Conservation (phyloP, 1,140 invertebrate genomes). For the Bombus pascuorum region DNA sequence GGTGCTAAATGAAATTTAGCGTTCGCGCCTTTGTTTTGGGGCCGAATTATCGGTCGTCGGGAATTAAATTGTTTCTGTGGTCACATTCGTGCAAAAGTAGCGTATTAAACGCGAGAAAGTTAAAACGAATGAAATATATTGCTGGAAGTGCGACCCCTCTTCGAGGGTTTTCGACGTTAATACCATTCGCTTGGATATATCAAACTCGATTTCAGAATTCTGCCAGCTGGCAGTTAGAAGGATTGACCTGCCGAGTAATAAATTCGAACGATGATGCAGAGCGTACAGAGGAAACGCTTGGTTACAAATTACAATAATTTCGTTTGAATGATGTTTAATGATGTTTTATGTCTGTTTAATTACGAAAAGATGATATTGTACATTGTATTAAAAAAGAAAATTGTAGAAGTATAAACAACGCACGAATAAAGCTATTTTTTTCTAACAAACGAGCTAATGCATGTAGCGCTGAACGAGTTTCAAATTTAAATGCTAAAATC, state of each 20-base stretch:
- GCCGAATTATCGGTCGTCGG: constrained; percentile 3
- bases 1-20: constrained; percentile 21
- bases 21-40: not conserved
- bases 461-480: not conserved
- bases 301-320: not conserved
- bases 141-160: not conserved
- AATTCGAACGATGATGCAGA: not conserved
- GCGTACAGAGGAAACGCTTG: not conserved
- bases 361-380: no score
- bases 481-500: not conserved
- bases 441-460: no score
- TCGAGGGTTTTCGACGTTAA: not conserved
- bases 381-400: not conserved
- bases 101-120: not conserved
- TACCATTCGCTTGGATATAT: not conserved
- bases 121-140: not conserved
- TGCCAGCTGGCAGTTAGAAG: not conserved
- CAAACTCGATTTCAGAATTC: not conserved
- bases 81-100: not conserved
- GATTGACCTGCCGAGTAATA: not conserved
- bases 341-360: not conserved
- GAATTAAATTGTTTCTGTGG: constrained; percentile 20
- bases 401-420: not conserved
- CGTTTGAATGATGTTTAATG: not conserved
- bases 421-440: no score